Evolutionary conservation across 1,140 invertebrate genomes (phyloP).

Genomic region (Venustaconcha ellipsiformis): DNA sequence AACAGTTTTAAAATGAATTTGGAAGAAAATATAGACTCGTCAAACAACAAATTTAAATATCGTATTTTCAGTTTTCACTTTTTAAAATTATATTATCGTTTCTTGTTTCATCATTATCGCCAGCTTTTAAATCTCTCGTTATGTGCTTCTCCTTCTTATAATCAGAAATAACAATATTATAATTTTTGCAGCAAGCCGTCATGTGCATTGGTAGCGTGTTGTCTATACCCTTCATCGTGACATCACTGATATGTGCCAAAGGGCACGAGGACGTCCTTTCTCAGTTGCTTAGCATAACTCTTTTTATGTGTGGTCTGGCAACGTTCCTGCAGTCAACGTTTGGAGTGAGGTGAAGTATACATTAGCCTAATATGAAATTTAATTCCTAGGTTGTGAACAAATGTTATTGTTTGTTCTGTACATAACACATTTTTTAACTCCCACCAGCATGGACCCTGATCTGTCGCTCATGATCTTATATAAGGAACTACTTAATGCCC

Average conservation of each 20-base stretch:
- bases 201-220: slow-evolving; percentile 46
- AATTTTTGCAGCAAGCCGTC: slow-evolving; percentile 69
- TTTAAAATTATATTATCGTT: neutral
- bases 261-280: slow-evolving; percentile 68
- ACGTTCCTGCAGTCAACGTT: slow-evolving; percentile 85
- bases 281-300: slow-evolving; percentile 46
- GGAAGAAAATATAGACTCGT: too few species aligned
- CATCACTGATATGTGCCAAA: slow-evolving; percentile 41
- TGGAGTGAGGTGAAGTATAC: slow-evolving; percentile 77
- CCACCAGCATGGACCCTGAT: too few species aligned
- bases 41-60: too few species aligned
- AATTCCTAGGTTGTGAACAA: too few species aligned
- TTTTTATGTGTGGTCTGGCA: slow-evolving; percentile 75
- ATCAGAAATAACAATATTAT: slow-evolving; percentile 75
- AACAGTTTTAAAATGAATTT: too few species aligned
- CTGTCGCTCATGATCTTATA: too few species aligned
- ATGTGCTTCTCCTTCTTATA: neutral
- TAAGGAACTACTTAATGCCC: too few species aligned
- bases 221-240: slow-evolving; percentile 53
- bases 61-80: neutral
- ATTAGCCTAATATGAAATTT: too few species aligned
- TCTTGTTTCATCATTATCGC: neutral
- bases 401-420: too few species aligned
- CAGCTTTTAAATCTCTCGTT: neutral
- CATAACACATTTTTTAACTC: too few species aligned